Evolutionary conservation across 2,888 invertebrate species (phyloP).

Genomic region (Poecilobothrus nobilitatus): DNA sequence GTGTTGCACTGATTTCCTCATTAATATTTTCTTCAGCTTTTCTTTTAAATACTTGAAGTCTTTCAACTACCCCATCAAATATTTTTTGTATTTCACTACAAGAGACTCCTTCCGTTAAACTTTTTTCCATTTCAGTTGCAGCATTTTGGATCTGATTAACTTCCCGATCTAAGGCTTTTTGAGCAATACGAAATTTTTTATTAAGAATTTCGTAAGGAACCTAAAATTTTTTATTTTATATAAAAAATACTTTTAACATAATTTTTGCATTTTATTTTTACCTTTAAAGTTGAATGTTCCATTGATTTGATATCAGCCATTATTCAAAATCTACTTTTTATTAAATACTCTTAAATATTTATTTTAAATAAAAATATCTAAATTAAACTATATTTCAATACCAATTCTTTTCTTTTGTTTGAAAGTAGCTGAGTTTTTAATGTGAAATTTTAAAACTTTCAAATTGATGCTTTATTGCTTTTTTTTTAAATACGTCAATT

Average conservation of each 20-base stretch:
- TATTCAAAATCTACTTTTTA: constrained; percentile 25
- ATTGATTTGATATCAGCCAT: constrained; percentile 91
- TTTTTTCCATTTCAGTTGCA: constrained; percentile 56
- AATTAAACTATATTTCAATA: too few species aligned
- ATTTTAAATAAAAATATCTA: too few species aligned
- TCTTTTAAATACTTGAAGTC: constrained; percentile 78
- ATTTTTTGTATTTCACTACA: constrained; percentile 67
- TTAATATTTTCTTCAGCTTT: constrained; percentile 91
- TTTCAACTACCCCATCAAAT: constrained; percentile 83
- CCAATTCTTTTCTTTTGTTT: too few species aligned
- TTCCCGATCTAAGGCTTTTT: constrained; percentile 88
- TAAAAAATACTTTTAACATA: constrained; percentile 11
- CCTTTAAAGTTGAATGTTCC: constrained; percentile 93
- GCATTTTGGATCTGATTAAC: constrained; percentile 78
- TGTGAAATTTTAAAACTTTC: too few species aligned
- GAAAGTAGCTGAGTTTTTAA: too few species aligned
- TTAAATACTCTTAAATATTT: too few species aligned
- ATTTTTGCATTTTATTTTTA: constrained; percentile 39
- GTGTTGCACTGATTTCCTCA: constrained; percentile 84
- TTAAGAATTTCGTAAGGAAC: constrained; percentile 97
- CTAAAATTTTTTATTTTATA: constrained; percentile 45
- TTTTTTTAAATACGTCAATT: too few species aligned
- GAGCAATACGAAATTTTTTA: constrained; percentile 91
- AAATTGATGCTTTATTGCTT: too few species aligned
- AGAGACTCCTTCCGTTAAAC: constrained; percentile 13